Evolutionary conservation across 2,888 invertebrate genomes (phyloP).

Genomic region (Bombyx huttoni): DNA sequence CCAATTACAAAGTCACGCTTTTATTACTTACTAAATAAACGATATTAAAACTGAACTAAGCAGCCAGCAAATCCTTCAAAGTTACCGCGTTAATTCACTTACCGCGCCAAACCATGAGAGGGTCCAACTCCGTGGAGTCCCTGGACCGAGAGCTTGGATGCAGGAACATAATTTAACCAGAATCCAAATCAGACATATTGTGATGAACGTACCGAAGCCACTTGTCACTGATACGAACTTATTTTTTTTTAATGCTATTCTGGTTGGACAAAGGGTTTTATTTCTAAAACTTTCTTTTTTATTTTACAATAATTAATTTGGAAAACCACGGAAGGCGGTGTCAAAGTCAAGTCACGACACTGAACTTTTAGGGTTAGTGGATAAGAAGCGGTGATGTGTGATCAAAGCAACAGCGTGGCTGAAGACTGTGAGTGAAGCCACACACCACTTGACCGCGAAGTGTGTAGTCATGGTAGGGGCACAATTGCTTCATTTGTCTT

Average conservation of each 20-base stretch:
- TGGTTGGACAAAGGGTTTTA: too few relatives aligned
- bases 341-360: slow-evolving; percentile 14
- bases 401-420: slow-evolving; percentile 19
- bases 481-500: slow-evolving; percentile 7
- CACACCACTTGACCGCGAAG: slow-evolving; percentile 14
- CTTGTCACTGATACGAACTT: slow-evolving; percentile 19
- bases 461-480: slow-evolving; percentile 23
- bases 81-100: slow-evolving; percentile 32
- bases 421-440: slow-evolving; percentile 26
- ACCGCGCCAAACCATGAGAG: slow-evolving; percentile 62
- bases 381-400: slow-evolving; percentile 11
- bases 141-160: slow-evolving; percentile 59
- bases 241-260: too few relatives aligned
- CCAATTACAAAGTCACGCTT: too few relatives aligned
- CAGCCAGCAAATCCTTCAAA: too few relatives aligned
- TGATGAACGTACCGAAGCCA: slow-evolving; percentile 32
- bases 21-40: too few relatives aligned
- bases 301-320: too few relatives aligned
- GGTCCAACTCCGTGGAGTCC: slow-evolving; percentile 59
- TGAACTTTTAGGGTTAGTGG: slow-evolving; percentile 23
- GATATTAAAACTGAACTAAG: too few relatives aligned
- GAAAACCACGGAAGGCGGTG: too few relatives aligned
- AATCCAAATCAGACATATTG: slow-evolving; percentile 62
- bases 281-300: too few relatives aligned
- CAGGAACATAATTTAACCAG: slow-evolving; percentile 66